phyloP scores from a whole-genome alignment of 2,888 invertebrate species.

The Cinara cedri region DNA sequence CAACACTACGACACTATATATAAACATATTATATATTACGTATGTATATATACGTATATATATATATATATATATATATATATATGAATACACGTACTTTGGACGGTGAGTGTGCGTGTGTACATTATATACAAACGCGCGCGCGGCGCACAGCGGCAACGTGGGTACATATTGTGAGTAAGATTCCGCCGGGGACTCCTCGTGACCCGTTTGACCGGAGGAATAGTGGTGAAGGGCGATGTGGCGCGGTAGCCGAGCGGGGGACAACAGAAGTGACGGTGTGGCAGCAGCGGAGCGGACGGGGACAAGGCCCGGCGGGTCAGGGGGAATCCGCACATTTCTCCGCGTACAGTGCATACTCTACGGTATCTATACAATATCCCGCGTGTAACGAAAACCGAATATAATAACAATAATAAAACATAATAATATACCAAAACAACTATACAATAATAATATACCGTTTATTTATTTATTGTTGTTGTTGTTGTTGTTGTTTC shows the following conservation, averaged over 20 bases:
- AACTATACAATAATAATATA: background rate
- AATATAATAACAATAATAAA: background rate
- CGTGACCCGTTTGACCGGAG: conserved; percentile 57
- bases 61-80: background rate
- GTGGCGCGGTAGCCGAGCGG: conserved; percentile 6
- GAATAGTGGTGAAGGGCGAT: conserved; percentile 29
- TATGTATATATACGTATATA: conserved; percentile 2
- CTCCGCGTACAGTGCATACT: conserved; percentile 54
- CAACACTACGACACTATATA: conserved; percentile 2
- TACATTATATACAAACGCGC: conserved; percentile 8
- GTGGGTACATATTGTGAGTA: conserved; percentile 54
- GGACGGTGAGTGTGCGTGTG: background rate
- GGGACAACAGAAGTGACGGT: conserved; percentile 16
- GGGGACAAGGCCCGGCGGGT: conserved; percentile 16
- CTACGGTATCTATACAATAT: conserved; percentile 46
- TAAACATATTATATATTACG: background rate
- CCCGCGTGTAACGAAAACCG: conserved; percentile 27
- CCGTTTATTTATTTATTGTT: conserved; percentile 5
- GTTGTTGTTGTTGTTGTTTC: conserved; percentile 24
- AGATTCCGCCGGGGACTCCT: conserved; percentile 57
- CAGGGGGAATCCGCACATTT: conserved; percentile 56
- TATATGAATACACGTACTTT: background rate
- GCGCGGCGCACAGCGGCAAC: conserved; percentile 49
- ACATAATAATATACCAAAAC: conserved; percentile 1
- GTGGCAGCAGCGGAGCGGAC: background rate